Base-by-base conservation (phyloP, 2,888 invertebrate genomes). In the Gnatocerus cornutus region DNA sequence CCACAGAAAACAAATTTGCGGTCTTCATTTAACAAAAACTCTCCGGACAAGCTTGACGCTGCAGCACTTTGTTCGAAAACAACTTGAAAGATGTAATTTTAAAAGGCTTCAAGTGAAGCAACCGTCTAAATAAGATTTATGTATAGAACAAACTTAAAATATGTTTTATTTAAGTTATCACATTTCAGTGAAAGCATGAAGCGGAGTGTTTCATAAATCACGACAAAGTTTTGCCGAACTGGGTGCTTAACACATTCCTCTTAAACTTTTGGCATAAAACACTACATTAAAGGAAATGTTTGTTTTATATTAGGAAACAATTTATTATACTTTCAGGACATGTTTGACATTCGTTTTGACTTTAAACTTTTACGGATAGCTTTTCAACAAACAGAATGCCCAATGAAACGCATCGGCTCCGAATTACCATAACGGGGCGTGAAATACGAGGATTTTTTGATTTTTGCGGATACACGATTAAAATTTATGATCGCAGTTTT, bases 251-350 rank as follows among this genome's bases (percentile, higher is more conserved):
- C 70, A 72, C 70, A 68, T 72, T 71, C 66, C 69, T 69, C 64
- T 65, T 63, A 66, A 73, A 73, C 66, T 71, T 69, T 53, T 16
- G 73, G 59, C 66, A 64, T 73, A 68, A 71, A 68, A 50, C 56
- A 62, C 13, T 61, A 68, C 55, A 68, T 68, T 62, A 68, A 65
- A 70, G 68, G 62, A 67, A 70, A 69, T 66, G 68, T 70, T 72
- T 66, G 70, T 68, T 70, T 68, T 70, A 59, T 72, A 72, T 72
- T 72, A 68, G 68, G 68, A 70, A 65, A 68, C 70, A 62, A 70
- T 72, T 72, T 72, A 70, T 72, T 68, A 68, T 65, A 52, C 64
- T 48, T 63, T 46, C 62, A 50, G 50, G 72, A 72, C 72, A 65
- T 61, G 65, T 67, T 61, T 61, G 53, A 43, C 53, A 67, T 67